Percentiles rank a stretch among this genome's conserved stretches.
Conservation (phyloP, 2,113 vertebrate genomes). For the Nicator chloris region DNA sequence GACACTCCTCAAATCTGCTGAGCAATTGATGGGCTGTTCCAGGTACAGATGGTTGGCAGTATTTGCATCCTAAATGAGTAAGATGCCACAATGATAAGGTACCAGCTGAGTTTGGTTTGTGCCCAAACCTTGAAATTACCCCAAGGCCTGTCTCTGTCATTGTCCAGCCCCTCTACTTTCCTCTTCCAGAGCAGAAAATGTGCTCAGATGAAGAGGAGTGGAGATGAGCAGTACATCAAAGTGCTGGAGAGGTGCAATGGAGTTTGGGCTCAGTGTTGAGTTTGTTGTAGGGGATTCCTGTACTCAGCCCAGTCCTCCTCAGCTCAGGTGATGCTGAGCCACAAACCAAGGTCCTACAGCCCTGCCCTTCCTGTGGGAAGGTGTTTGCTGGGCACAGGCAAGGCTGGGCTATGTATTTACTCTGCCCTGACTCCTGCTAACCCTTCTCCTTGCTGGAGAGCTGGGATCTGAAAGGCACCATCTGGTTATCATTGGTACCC, state of each 20-base stretch:
- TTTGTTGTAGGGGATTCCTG: accelerated
- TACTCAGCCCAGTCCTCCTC: background rate
- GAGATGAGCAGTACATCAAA: background rate
- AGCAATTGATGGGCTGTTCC: background rate
- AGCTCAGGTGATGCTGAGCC: background rate
- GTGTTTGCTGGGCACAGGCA: background rate
- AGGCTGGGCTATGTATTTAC: background rate
- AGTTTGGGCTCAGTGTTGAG: background rate
- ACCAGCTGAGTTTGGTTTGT: background rate
- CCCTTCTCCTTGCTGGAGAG: background rate
- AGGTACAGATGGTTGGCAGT: background rate
- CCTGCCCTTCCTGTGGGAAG: background rate
- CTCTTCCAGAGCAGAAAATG: background rate
- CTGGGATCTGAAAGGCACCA: constrained; percentile 4
- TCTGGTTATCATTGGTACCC: constrained; percentile 51
- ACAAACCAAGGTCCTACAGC: background rate
- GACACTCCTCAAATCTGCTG: background rate
- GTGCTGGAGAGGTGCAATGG: background rate
- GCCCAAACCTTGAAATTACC: background rate
- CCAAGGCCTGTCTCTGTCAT: background rate
- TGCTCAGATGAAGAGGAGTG: background rate
- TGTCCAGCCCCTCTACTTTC: background rate
- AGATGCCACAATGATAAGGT: background rate
- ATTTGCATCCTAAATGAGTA: background rate
- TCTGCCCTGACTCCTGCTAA: background rate